Evolutionary conservation across 2,113 vertebrate species (phyloP).

Genomic region (Amazona vittata): DNA sequence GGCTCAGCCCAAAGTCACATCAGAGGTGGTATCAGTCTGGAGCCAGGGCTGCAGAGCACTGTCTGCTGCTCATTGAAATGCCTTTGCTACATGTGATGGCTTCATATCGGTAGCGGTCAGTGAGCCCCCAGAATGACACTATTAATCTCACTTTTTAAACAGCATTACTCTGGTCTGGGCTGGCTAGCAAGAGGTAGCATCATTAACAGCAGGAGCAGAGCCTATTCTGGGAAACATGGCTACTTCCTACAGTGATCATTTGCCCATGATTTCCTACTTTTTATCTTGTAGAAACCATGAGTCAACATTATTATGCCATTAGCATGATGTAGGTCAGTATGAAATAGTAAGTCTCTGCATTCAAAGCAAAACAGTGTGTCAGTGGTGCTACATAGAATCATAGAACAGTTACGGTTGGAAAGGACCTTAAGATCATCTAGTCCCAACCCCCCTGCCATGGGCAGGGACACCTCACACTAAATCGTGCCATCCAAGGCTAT

Average conservation of each 20-base stretch:
- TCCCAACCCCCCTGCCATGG: too few relatives aligned
- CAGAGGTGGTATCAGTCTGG: background rate
- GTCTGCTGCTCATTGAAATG: background rate
- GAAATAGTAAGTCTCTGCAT: background rate
- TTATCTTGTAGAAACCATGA: background rate
- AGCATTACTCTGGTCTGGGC: fast-evolving
- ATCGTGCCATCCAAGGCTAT: too few relatives aligned
- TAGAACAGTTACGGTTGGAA: too few relatives aligned
- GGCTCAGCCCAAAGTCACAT: background rate
- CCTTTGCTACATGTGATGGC: fast-evolving
- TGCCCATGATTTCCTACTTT: background rate
- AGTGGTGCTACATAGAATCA: background rate
- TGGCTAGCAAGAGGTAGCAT: background rate
- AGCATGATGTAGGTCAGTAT: background rate
- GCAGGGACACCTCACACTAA: too few relatives aligned
- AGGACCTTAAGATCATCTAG: too few relatives aligned
- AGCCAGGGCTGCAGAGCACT: background rate
- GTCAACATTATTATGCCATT: background rate
- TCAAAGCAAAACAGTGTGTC: background rate
- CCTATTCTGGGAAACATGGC: background rate
- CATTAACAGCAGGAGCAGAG: background rate
- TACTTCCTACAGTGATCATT: background rate
- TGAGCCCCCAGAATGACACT: background rate
- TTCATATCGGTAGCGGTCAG: background rate
- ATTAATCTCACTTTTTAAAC: background rate